Evolutionary conservation across 2,113 vertebrate genomes (phyloP), one percentile per base, ranked within the genome.

Genomic region (Melanostigma gelatinosum): DNA sequence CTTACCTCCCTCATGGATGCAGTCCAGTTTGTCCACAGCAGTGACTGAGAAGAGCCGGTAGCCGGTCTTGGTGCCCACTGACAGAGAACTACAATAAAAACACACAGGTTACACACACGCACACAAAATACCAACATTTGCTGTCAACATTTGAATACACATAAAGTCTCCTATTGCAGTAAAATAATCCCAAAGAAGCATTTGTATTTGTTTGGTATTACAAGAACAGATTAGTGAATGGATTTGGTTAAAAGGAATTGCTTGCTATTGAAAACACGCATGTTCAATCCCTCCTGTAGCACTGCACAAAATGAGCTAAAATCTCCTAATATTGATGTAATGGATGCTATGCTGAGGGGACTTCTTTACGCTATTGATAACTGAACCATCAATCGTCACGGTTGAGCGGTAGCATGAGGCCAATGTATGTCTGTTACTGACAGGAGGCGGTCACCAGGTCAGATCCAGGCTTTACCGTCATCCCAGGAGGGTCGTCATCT

Each of bases 1-100:
- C 95, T 96, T 94, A 99, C 97, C 96, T 95, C 97, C 97, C 89
- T 97, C 96, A 0, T 98, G 96, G 91, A 99, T 97, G 82, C 97
- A 96, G 90, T 98, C 97, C 89, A 99, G 94, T 15, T 96, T 96
- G 64, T 99, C 97, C 92, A 97, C 97, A 57, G 97, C 96, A 90
- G 96, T 97, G 90, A 98, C 91, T 46, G 97, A 97, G 90, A 98
- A 98, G 84, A 99, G 97, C 84, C 93, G 95, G 92, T 99, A 99
- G 27, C 97, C 97, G 0, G 95, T 93, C 89, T 95, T 97, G 75
- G 96, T 98, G 92, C 97, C 97, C 71, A 98, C 95, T 32, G 97
- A 97, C 79, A 99, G 93, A 83, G 97, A 98, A 55, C 97, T 98
- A 85, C 20, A 77, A 77, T 13, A 55, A 36, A 70, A 77, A 38